A percentile compares a stretch with the other conserved stretches of the same genome.
phyloP scores from a whole-genome alignment of 2,888 invertebrate species.

The Brenthis daphne region DNA sequence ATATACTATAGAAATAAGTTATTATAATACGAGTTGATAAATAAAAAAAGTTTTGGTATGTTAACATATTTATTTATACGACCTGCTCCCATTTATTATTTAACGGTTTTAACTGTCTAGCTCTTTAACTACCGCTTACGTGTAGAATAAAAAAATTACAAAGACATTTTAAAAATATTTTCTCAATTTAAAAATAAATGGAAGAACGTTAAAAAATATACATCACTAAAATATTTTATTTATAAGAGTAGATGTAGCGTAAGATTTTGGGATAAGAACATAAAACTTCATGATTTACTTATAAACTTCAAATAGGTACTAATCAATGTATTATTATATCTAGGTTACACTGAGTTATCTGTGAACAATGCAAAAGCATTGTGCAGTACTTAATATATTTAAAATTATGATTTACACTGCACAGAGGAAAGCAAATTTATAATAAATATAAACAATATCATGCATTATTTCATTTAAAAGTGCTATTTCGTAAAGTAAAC shows the following conservation, averaged over 20 bases:
- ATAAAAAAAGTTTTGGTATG: constrained; percentile 35
- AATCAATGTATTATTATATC: background rate
- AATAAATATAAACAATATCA: background rate
- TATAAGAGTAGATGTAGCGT: background rate
- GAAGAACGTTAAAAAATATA: constrained; percentile 3
- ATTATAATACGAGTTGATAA: constrained; percentile 20
- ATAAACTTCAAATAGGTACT: background rate
- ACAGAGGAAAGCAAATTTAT: background rate
- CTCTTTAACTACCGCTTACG: constrained; percentile 48
- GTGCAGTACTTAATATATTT: background rate
- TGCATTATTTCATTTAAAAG: too few species aligned
- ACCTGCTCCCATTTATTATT: constrained; percentile 56
- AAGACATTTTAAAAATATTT: constrained; percentile 16
- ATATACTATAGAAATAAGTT: background rate
- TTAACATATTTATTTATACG: constrained; percentile 36
- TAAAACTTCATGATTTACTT: constrained; percentile 6
- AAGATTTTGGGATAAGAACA: background rate
- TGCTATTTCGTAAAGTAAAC: too few species aligned
- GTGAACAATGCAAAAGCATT: constrained; percentile 7
- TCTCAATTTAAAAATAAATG: constrained; percentile 9
- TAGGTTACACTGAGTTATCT: constrained; percentile 19
- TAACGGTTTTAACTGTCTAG: constrained; percentile 39
- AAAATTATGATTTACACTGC: too few species aligned
- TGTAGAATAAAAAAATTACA: constrained; percentile 20
- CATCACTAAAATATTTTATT: background rate